These are phyloP conservation scores for Clytia hemisphaerica DNA, from an alignment of 30 jellyfish, hydroid and myxozoan genomes.

Conservation along the genomic window DNA sequence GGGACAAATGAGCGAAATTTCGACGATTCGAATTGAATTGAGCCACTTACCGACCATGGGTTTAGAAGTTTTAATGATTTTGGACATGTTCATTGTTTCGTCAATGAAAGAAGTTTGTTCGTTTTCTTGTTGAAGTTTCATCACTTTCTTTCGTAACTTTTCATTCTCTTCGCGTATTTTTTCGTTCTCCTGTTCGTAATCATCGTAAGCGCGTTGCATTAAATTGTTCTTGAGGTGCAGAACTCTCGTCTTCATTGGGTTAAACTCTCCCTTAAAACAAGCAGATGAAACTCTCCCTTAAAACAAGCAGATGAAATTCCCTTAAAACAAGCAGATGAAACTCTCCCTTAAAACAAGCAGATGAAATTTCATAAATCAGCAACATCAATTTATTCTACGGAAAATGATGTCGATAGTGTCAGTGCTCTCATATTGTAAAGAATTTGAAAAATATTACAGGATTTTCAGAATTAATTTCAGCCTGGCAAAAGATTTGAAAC, in stretches of 20 bases:
- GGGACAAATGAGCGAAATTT: too few relatives aligned
- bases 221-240: slow-evolving; percentile 67
- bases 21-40: too few relatives aligned
- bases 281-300: slow-evolving; percentile 81
- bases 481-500: neutral
- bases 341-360: slow-evolving; percentile 54
- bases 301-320: slow-evolving; percentile 53
- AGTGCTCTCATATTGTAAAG: too few relatives aligned
- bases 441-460: neutral
- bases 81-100: slow-evolving; percentile 27
- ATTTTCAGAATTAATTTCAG: neutral
- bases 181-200: slow-evolving; percentile 44
- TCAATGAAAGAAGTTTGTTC: too few relatives aligned
- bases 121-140: slow-evolving; percentile 5
- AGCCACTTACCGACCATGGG: slow-evolving; percentile 27
- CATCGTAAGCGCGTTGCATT: slow-evolving; percentile 33
- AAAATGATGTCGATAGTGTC: too few relatives aligned
- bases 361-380: neutral
- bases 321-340: slow-evolving; percentile 70
- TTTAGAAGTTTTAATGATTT: slow-evolving; percentile 22
- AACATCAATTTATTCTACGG: too few relatives aligned
- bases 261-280: slow-evolving; percentile 68
- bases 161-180: slow-evolving; percentile 51
- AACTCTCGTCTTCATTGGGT: slow-evolving; percentile 79
- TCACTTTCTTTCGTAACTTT: slow-evolving; percentile 38